Evolutionary conservation across 2,113 vertebrate species (phyloP).

Genomic region (Ptyas mucosa): DNA sequence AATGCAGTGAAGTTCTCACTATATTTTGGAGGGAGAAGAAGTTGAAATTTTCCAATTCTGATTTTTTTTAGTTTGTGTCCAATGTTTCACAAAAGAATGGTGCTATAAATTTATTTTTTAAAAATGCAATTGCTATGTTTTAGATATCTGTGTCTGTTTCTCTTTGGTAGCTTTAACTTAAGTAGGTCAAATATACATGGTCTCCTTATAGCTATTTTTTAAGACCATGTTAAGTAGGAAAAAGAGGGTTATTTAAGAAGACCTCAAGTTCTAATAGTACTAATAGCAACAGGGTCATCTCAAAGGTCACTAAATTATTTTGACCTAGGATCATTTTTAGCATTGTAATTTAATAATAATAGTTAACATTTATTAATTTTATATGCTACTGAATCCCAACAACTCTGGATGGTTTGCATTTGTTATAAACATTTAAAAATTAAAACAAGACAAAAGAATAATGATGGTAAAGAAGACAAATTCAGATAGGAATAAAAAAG

Average conservation of each 20-base stretch:
- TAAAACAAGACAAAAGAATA: background rate
- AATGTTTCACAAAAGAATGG: background rate
- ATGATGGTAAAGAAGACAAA: background rate
- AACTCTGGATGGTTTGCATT: background rate
- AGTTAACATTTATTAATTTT: background rate
- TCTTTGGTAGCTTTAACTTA: background rate
- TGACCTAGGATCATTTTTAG: background rate
- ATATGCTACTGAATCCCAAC: background rate
- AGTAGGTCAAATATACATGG: background rate
- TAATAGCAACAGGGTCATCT: background rate
- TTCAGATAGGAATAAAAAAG: too few species aligned
- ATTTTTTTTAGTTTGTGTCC: background rate
- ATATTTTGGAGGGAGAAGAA: background rate
- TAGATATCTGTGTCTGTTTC: background rate
- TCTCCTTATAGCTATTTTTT: background rate
- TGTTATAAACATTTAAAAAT: background rate
- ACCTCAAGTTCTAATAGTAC: background rate
- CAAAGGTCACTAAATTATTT: background rate
- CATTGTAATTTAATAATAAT: background rate
- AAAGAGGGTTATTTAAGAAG: background rate
- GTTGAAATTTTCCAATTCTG: background rate
- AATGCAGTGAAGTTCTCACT: background rate
- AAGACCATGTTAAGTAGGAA: too few species aligned
- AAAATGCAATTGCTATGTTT: background rate
- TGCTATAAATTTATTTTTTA: background rate